A percentile compares a stretch with the other conserved stretches of the same genome.
Conservation (phyloP, 2,113 vertebrate genomes). For the Macrotus californicus region DNA sequence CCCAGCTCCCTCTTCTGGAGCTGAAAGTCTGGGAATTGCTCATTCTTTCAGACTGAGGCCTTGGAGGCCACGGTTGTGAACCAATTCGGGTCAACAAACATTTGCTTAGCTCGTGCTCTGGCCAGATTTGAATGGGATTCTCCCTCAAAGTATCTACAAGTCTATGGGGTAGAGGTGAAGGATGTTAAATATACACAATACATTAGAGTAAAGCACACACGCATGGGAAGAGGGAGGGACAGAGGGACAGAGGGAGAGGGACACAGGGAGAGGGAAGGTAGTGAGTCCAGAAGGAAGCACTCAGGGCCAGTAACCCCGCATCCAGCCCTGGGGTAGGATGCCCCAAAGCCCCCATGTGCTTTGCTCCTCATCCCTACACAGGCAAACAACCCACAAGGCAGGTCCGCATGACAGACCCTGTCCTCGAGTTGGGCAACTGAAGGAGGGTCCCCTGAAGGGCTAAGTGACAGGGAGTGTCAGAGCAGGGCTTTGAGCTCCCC, state of each 20-base stretch:
- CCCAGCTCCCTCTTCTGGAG: background rate
- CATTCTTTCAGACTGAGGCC: background rate
- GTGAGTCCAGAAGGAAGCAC: accelerated
- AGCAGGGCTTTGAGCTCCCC: background rate
- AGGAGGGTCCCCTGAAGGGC: background rate
- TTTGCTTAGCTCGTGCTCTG: background rate
- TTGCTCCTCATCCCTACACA: background rate
- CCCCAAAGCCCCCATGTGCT: too few species aligned
- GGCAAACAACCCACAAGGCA: background rate
- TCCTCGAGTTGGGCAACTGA: too few species aligned
- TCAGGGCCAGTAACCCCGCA: accelerated
- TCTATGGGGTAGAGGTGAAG: too few species aligned
- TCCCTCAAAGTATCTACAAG: background rate
- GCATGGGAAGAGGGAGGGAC: background rate
- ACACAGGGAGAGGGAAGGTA: too few species aligned
- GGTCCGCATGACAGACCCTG: accelerated
- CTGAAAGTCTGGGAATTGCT: too few species aligned
- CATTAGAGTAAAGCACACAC: background rate
- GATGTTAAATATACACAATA: accelerated
- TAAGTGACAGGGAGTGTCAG: background rate
- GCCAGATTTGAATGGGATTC: too few species aligned
- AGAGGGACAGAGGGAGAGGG: background rate
- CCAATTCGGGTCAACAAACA: background rate
- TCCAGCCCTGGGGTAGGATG: background rate
- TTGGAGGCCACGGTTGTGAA: background rate